Base-by-base conservation (phyloP, 2,888 invertebrate species). In the Chalcosyrphus nemorum region DNA sequence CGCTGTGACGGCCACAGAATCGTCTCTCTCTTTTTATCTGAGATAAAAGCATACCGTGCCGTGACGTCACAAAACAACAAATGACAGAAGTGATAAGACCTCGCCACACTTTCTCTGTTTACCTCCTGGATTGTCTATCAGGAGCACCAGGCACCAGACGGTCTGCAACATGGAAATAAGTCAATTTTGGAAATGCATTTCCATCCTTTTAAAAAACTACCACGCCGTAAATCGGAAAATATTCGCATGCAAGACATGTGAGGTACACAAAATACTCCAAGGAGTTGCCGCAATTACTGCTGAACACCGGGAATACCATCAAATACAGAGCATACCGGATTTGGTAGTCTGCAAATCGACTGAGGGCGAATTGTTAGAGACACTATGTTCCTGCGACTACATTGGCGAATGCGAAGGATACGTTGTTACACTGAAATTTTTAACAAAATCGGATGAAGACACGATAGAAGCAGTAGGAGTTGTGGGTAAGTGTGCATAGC, bases 221-320 rank as follows among this genome's bases (percentile, higher is more conserved):
- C 95, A 96, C 89, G 93, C 95, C 72, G 91, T 95, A 4, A 96
- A 96, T 90, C 94, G 94, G 87, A 94, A 95, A 89, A 91, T 96
- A 88, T 93, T 94, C 90, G 94, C 94, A 2, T 89, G 89, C 43
- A 78, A 88, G 35, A 66, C 82, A 4, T 54, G 17, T 4, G 59
- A 77, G 59, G 88, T 88, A 0, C 72, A 87, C 17, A 87, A 86
- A 61, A 54, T 88, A 5, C 3, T 78, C 1, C 61, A 87, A 61
- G 93, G 86, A 0, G 75, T 86, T 15, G 9, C 9, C 6, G 1
- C 2, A 11, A 4, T 72, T 19, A 27, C n/a, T n/a, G n/a, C n/a
- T n/a, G n/a, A n/a, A n/a, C n/a, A 70, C 19, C 9, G 6, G 4
- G 21, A 29, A n/a, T 11, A 45, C 2, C 6, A n/a, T 11, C 41